Conservation (phyloP, 2,113 vertebrate genomes). For the Platichthys flesus region DNA sequence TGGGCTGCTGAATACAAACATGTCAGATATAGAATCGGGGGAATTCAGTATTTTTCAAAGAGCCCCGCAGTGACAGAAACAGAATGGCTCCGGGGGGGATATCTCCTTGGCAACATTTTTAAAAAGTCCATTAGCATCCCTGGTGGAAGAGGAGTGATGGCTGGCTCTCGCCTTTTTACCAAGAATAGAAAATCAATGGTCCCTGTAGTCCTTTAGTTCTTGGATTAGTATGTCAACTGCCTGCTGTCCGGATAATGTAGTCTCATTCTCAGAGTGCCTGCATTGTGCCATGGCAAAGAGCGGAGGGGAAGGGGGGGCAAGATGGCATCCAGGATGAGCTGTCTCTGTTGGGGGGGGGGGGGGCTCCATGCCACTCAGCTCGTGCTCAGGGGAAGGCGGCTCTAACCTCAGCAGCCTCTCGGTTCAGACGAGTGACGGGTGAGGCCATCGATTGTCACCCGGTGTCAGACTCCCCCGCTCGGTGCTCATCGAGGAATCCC, state of each 20-base stretch:
- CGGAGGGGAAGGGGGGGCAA: constrained; percentile 59
- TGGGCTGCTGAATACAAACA: constrained; percentile 45
- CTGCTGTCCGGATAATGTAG: constrained; percentile 69
- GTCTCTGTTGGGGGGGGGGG: constrained; percentile 74
- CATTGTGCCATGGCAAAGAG: constrained; percentile 35
- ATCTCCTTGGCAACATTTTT: constrained; percentile 56
- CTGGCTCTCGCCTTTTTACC: constrained; percentile 59
- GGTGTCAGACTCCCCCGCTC: constrained; percentile 44
- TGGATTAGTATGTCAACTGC: constrained; percentile 77
- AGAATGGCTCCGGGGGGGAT: constrained; percentile 27
- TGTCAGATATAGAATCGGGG: constrained; percentile 40
- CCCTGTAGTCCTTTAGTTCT: constrained; percentile 70
- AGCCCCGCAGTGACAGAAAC: constrained; percentile 41
- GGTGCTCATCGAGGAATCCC: constrained; percentile 54
- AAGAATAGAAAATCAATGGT: constrained; percentile 76
- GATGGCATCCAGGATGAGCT: constrained; percentile 65
- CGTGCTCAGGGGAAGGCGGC: constrained; percentile 48
- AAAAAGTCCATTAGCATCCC: constrained; percentile 71
- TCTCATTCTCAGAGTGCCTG: constrained; percentile 43
- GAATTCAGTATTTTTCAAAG: constrained; percentile 42
- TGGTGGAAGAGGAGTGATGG: constrained; percentile 60
- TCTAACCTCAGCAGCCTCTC: constrained; percentile 60
- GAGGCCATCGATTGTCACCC: constrained; percentile 62
- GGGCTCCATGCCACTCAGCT: constrained; percentile 76
- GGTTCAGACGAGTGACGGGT: constrained; percentile 74